A percentile compares a stretch with the other conserved stretches of the same genome.
These are phyloP conservation scores for Bombyx mandarina DNA, from an alignment of 1,140 invertebrate genomes.

Conservation along the genomic window DNA sequence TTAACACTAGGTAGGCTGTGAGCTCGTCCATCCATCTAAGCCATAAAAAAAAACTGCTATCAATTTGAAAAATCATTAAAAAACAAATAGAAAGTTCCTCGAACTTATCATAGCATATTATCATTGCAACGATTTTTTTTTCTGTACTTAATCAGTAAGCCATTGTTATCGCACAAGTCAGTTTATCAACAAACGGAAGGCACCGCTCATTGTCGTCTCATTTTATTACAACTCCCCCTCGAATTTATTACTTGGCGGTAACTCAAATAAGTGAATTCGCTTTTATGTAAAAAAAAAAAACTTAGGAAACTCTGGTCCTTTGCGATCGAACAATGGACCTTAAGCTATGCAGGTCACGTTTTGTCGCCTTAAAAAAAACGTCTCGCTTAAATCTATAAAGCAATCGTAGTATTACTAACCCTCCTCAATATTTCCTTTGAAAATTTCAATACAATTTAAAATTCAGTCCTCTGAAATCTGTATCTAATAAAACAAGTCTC, in stretches of 20 bases:
- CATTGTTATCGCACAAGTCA: constrained; percentile 10
- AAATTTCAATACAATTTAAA: constrained; percentile 58
- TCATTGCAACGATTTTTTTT: background rate
- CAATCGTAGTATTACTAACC: constrained; percentile 63
- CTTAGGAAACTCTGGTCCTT: constrained; percentile 50
- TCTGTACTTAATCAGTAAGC: too few relatives aligned
- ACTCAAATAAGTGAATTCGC: constrained; percentile 63
- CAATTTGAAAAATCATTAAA: too few relatives aligned
- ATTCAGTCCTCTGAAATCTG: constrained; percentile 7
- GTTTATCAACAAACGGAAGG: constrained; percentile 37
- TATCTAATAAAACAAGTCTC: background rate
- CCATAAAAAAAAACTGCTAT: too few relatives aligned
- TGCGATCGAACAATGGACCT: constrained; percentile 57
- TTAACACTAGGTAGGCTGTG: too few relatives aligned
- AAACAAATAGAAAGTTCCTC: too few relatives aligned
- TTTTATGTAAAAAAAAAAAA: constrained; percentile 51
- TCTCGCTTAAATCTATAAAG: constrained; percentile 65
- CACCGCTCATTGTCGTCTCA: constrained; percentile 33
- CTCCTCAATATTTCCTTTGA: constrained; percentile 54
- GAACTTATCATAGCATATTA: too few relatives aligned
- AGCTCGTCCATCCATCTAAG: too few relatives aligned
- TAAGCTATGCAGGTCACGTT: constrained; percentile 55
- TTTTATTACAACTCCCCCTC: constrained; percentile 39
- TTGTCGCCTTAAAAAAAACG: constrained; percentile 64
- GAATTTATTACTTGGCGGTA: constrained; percentile 56